A percentile compares a stretch with the other conserved stretches of the same genome.
Evolutionary conservation across 1,140 invertebrate species (phyloP).

Genomic region (Brachionus asplanchnoidis): DNA sequence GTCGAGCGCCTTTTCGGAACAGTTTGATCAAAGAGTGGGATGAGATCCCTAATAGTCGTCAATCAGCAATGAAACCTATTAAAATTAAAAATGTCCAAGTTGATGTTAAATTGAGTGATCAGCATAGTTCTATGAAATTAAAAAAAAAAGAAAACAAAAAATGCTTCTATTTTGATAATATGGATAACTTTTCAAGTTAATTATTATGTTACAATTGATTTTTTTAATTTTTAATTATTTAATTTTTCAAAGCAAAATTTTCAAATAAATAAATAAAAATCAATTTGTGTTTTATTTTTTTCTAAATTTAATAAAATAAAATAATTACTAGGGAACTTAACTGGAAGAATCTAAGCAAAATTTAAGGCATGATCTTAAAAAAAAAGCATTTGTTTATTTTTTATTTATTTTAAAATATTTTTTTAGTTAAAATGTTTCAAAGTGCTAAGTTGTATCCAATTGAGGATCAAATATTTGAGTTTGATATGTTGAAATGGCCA

Average conservation of each 20-base stretch:
- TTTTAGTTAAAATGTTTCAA: neutral
- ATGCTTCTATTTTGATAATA: neutral
- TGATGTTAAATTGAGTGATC: neutral
- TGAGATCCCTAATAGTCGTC: neutral
- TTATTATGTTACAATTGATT: neutral
- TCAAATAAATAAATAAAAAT: neutral
- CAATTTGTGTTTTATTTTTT: neutral
- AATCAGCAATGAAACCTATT: neutral
- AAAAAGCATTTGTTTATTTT: no score
- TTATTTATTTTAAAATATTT: neutral
- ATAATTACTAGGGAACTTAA: neutral
- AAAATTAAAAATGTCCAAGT: neutral
- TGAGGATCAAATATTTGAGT: neutral
- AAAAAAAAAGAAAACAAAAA: neutral
- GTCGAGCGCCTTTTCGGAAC: neutral
- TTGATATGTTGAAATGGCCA: neutral
- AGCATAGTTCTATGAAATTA: neutral
- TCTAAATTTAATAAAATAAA: neutral
- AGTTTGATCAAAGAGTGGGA: neutral
- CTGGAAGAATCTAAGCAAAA: neutral
- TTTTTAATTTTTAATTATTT: neutral
- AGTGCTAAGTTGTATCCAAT: neutral
- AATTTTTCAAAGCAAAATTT: neutral
- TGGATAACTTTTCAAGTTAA: neutral
- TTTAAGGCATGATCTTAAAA: neutral